Evolutionary conservation across 2,797 vertebrate species (phyloP), one percentile per base, ranked within the genome.

Genomic region (Chiloscyllium punctatum): DNA sequence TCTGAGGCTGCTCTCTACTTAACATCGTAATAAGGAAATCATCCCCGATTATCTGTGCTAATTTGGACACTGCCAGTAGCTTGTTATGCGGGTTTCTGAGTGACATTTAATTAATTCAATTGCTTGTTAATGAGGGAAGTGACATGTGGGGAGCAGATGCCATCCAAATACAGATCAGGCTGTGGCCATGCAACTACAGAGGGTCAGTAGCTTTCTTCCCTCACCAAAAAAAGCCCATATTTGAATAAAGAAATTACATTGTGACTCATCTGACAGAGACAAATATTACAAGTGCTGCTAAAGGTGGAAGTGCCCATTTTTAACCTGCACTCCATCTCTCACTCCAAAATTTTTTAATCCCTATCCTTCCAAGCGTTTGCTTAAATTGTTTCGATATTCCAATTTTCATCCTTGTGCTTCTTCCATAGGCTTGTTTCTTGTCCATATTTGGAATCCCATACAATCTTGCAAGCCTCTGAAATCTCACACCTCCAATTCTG

Each of bases 91-190:
- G 48, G 97, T 97, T 98, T 98, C 98, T 98, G 98, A 98, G 98
- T 98, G 98, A 98, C 98, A 98, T 98, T 98, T 98, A 98, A 98
- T 98, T 98, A 98, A 98, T 98, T 98, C 98, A 98, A 98, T 98
- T 98, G 98, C 98, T 98, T 98, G 98, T 98, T 98, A 98, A 98
- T 98, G 98, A 98, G 97, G 97, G 98, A 98, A 98, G 98, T 98
- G 98, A 98, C 98, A 98, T 98, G 98, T 98, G 98, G 97, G 98
- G 98, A 98, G 98, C 98, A 98, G 98, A 98, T 98, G 98, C 98
- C 98, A 98, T 97, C 98, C 97, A 97, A 97, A 97, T 97, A 97
- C 97, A 98, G 98, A 98, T 98, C 98, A 98, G 97, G 96, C 69
- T 97, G 97, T 97, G 97, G 98, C 98, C 98, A 98, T 97, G 97